Evolutionary conservation across 2,113 vertebrate genomes (phyloP), one percentile per base, ranked within the genome.

Genomic region (Leptosomus discolor): DNA sequence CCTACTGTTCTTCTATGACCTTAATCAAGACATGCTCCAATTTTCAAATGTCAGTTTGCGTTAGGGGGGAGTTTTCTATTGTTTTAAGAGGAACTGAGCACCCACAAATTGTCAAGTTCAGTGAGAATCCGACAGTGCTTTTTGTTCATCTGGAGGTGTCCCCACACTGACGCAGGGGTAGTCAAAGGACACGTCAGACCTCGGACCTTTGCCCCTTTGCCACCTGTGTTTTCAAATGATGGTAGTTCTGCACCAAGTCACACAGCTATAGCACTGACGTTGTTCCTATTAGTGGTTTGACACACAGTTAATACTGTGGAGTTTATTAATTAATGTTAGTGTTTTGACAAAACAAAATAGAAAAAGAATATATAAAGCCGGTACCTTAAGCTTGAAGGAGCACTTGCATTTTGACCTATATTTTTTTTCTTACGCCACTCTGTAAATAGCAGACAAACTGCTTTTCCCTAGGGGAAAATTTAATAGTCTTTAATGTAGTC

Each of bases 321-420:
- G 20, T 65, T 88, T 78, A 24, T 65, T 88, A 80, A 37, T 71
- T 70, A 63, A n/a, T 67, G 22, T 48, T 45, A n/a, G 30, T 67
- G 15, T 27, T 82, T 73, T 63, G 46, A 65, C 18, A 18, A 37
- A 83, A 51, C 6, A 27, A 70, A 94, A 39, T 13, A 87, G 39
- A 73, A 83, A 76, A 76, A 21, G 24, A 46, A 45, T 54, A 41
- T 26, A 29, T 50, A 58, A 86, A 78, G 17, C 21, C 61, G 39
- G 37, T 32, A 63, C 24, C 41, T 67, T 67, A 77, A 81, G 58
- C 54, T 57, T 82, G 41, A 81, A 91, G 61, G 34, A 73, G 34
- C 67, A 39, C 81, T 85, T 92, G 65, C 81, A 71, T 92, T 94
- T 91, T 92, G 61, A 91, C 79, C 73, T 88, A 39, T 61, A 12